Base-by-base conservation (phyloP, 2,797 vertebrate species). In the Megaceryle alcyon region DNA sequence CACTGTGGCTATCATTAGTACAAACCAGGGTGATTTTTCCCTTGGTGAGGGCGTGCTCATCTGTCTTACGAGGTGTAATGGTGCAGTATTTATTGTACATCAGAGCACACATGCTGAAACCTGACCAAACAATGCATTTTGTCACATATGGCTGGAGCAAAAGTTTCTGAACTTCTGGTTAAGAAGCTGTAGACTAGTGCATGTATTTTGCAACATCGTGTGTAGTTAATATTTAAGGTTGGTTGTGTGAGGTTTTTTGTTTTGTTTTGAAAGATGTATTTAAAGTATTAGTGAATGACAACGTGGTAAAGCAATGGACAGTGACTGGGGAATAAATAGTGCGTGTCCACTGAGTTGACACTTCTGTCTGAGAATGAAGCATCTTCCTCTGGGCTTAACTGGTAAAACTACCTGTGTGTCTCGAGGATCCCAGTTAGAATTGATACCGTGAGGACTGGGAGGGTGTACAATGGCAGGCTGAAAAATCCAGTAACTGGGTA, bases 1-100 rank as follows among this genome's bases (percentile, higher is more conserved):
- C 60, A 43, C 48, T 46, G 56, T 94, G 81, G 20, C 76, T 92
- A 49, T 86, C 89, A 94, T 94, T 82, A 86, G 63, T n/a, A 39
- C n/a, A 88, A 94, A 57, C 7, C 25, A 51, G 28, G 71, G 22
- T 63, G 63, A 60, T 85, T 89, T 92, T 65, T 51, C 28, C 71
- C 60, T 94, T 48, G 10, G n/a, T 49, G 89, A 90, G 82, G 85
- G n/a, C 28, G n/a, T 0, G 3, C 26, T 87, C 10, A 48, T 56
- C 71, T 89, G 54, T 70, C 49, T 87, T 18, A 41, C 4, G 1
- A 54, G 20, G 21, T 51, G 23, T 70, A 41, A 18, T 20, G 35
- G 14, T 16, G 37, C 37, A 46, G 35, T 70, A 29, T 69, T 88
- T 80, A 53, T 29, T 71, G n/a, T 54, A 37, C 1, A 1, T 25